A percentile compares a stretch with the other conserved stretches of the same genome.
phyloP scores from a whole-genome alignment of 1,140 invertebrate genomes.

The Hyposmocoma kahamanoa region DNA sequence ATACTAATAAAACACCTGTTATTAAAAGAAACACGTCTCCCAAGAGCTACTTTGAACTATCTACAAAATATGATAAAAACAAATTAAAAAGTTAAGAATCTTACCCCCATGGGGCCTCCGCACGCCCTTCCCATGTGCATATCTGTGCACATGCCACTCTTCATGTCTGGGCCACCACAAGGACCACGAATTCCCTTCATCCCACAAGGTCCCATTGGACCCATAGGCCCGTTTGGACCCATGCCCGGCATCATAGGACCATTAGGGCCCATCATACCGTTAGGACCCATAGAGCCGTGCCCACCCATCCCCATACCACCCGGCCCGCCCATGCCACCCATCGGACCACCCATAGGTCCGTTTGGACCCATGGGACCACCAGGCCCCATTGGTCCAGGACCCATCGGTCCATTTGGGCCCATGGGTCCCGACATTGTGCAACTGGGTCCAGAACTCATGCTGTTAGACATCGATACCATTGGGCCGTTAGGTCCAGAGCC shows the following conservation, averaged over 20 bases:
- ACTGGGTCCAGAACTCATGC: slow-evolving; percentile 56
- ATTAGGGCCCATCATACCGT: slow-evolving; percentile 71
- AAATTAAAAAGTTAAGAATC: slow-evolving; percentile 15
- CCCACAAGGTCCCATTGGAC: slow-evolving; percentile 64
- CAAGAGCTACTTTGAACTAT: too few species aligned
- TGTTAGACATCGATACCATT: slow-evolving; percentile 61
- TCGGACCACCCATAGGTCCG: slow-evolving; percentile 61
- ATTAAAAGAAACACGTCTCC: too few species aligned
- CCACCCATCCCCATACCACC: slow-evolving; percentile 64
- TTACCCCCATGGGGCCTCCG: slow-evolving; percentile 69
- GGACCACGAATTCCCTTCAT: slow-evolving; percentile 64
- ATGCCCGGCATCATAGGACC: slow-evolving; percentile 67
- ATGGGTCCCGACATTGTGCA: slow-evolving; percentile 67
- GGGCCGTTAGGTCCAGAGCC: slow-evolving; percentile 56
- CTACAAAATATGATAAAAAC: slow-evolving; percentile 9
- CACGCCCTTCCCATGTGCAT: slow-evolving; percentile 71
- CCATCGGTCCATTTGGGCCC: slow-evolving; percentile 63
- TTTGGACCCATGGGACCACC: slow-evolving; percentile 64
- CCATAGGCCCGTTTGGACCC: slow-evolving; percentile 70
- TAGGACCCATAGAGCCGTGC: slow-evolving; percentile 68
- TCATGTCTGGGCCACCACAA: slow-evolving; percentile 70
- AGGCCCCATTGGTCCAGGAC: slow-evolving; percentile 51
- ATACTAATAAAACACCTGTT: too few species aligned
- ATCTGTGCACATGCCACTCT: slow-evolving; percentile 65
- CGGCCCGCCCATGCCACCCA: slow-evolving; percentile 58